Conservation (phyloP, 2,113 vertebrate species). For the Perca schrenkii region DNA sequence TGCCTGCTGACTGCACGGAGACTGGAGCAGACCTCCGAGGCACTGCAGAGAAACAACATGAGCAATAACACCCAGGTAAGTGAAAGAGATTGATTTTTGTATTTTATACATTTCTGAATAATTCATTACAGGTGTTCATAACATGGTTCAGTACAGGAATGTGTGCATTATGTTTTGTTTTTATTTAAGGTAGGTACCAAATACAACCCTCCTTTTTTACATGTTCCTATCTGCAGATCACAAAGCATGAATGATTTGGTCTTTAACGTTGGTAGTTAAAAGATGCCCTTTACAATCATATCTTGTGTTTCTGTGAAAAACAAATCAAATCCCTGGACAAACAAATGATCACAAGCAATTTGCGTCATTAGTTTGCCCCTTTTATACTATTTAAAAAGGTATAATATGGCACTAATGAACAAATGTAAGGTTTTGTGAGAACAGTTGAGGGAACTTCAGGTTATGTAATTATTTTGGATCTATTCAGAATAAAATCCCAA, state of each 20-base stretch:
- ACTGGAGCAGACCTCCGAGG: constrained; percentile 12
- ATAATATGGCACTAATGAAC: background rate
- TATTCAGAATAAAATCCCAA: background rate
- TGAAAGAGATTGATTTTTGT: background rate
- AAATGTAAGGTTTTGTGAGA: background rate
- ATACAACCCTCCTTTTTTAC: background rate
- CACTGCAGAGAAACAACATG: constrained; percentile 41
- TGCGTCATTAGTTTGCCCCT: background rate
- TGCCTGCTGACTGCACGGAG: constrained; percentile 23
- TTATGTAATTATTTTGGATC: constrained; percentile 7
- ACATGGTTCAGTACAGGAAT: background rate
- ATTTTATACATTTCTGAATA: background rate
- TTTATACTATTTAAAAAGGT: background rate
- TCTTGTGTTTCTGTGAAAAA: background rate
- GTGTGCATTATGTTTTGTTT: background rate
- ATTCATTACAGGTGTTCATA: background rate
- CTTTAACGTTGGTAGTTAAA: background rate
- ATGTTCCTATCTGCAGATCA: no score
- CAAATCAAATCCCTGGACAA: no score
- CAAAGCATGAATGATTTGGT: background rate
- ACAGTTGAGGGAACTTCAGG: background rate
- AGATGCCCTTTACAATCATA: background rate
- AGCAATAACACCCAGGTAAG: constrained; percentile 57
- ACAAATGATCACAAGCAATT: background rate
- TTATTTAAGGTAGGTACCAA: background rate